These are phyloP conservation scores for Mycalesis mineus DNA, from an alignment of 2,888 invertebrate genomes.

Conservation along the genomic window DNA sequence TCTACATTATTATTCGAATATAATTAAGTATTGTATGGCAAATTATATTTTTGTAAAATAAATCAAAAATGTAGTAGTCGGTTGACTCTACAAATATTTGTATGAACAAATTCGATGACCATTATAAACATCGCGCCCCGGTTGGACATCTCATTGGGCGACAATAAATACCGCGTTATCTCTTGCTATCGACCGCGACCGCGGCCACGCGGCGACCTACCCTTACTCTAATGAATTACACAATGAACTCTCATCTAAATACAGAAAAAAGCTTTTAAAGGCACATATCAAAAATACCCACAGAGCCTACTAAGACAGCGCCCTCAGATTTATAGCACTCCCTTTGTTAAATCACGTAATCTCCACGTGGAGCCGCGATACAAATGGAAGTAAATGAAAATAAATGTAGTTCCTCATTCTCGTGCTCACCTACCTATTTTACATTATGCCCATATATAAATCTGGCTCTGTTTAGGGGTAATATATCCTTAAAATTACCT, in stretches of 20 bases:
- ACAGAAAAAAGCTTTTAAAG: conserved; percentile 79
- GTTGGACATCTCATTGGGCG: conserved; percentile 65
- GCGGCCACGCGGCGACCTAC: conserved; percentile 63
- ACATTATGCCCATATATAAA: conserved; percentile 67
- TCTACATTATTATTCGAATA: too few relatives aligned
- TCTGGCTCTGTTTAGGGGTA: conserved; percentile 67
- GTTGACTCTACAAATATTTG: conserved; percentile 43
- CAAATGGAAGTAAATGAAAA: conserved; percentile 77
- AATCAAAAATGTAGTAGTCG: not conserved
- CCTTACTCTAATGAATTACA: conserved; percentile 76
- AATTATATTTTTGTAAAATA: not conserved
- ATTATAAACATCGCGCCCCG: conserved; percentile 66
- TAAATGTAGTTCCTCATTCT: conserved; percentile 78
- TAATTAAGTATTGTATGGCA: too few relatives aligned
- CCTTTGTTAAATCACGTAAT: conserved; percentile 78
- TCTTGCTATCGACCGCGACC: conserved; percentile 71
- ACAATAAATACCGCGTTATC: conserved; percentile 73
- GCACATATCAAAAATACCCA: conserved; percentile 79
- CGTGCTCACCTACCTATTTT: conserved; percentile 67
- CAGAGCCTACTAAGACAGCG: conserved; percentile 78
- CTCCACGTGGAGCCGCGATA: conserved; percentile 76
- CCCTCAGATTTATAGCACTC: conserved; percentile 71
- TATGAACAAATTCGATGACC: conserved; percentile 61
- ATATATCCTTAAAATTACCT: conserved; percentile 75
- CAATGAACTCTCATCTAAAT: conserved; percentile 79